These are phyloP conservation scores for Drosophila neotestacea DNA, from an alignment of 2,888 invertebrate species.

Conservation along the genomic window DNA sequence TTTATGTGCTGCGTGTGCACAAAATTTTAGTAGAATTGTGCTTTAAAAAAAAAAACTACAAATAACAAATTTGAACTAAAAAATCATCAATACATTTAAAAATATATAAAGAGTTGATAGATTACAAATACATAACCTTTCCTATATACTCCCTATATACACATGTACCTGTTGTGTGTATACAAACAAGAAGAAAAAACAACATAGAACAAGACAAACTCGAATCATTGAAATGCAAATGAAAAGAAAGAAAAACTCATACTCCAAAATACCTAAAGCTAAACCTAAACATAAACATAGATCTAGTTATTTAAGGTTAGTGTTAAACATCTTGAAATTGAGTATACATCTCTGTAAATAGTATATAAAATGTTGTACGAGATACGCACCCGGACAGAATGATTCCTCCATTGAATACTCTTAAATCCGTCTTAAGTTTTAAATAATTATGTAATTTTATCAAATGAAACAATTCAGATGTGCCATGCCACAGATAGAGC, in stretches of 20 bases:
- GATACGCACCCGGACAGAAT: conserved; percentile 34
- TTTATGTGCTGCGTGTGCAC: conserved; percentile 50
- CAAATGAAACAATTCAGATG: conserved; percentile 72
- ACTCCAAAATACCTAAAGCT: conserved; percentile 54
- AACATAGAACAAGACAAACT: conserved; percentile 41
- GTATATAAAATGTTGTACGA: conserved; percentile 35
- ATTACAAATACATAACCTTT: conserved; percentile 36
- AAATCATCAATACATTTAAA: conserved; percentile 19
- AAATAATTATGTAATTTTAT: conserved; percentile 37
- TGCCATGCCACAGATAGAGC: conserved; percentile 72
- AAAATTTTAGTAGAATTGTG: conserved; percentile 67
- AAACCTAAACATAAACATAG: conserved; percentile 35
- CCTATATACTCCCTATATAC: conserved; percentile 45
- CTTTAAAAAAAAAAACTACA: conserved; percentile 45
- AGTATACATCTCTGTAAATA: conserved; percentile 52
- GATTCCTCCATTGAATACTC: conserved; percentile 34
- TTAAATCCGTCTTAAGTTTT: conserved; percentile 59
- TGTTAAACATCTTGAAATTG: conserved; percentile 20
- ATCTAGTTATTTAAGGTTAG: conserved; percentile 41
- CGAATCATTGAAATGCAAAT: conserved; percentile 15
- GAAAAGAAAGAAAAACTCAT: conserved; percentile 30
- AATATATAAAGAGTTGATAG: conserved; percentile 30
- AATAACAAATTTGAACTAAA: conserved; percentile 10
- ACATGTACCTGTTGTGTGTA: conserved; percentile 76
- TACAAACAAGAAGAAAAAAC: conserved; percentile 28